These are phyloP conservation scores for Chrysochloris asiatica DNA, from an alignment of 2,113 vertebrate genomes.

Conservation along the genomic window DNA sequence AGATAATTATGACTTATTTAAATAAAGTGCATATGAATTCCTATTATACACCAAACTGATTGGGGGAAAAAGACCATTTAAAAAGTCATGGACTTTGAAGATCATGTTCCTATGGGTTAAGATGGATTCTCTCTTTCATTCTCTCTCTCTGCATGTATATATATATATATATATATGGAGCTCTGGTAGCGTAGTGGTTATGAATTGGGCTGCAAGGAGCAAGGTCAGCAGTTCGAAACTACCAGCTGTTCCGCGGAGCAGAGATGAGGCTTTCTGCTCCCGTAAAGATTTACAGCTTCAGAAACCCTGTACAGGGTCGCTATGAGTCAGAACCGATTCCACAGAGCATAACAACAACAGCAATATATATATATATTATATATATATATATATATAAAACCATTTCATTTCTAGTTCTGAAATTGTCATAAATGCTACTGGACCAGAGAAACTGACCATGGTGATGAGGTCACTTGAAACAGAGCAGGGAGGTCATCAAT, in stretches of 20 bases:
- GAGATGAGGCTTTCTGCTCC: no score
- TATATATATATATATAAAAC: background rate
- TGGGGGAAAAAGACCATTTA: background rate
- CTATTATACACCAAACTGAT: background rate
- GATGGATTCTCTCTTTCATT: background rate
- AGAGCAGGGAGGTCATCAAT: background rate
- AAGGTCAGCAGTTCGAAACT: no score
- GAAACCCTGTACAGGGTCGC: background rate
- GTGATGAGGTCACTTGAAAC: background rate
- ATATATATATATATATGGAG: no score
- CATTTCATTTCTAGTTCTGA: background rate
- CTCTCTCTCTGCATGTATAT: no score
- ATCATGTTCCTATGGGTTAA: background rate
- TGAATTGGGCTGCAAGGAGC: no score
- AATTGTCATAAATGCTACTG: background rate
- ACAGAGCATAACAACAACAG: no score
- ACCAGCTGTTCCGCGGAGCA: no score
- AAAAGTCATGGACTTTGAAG: background rate
- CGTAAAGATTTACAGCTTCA: no score
- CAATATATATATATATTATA: background rate
- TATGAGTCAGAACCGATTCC: background rate
- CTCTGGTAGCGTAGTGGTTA: no score
- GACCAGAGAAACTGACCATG: background rate
- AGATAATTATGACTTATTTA: background rate
- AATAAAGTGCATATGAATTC: background rate